phyloP scores from a whole-genome alignment of 2,113 vertebrate species.

The Epinephelus cyanopodus region DNA sequence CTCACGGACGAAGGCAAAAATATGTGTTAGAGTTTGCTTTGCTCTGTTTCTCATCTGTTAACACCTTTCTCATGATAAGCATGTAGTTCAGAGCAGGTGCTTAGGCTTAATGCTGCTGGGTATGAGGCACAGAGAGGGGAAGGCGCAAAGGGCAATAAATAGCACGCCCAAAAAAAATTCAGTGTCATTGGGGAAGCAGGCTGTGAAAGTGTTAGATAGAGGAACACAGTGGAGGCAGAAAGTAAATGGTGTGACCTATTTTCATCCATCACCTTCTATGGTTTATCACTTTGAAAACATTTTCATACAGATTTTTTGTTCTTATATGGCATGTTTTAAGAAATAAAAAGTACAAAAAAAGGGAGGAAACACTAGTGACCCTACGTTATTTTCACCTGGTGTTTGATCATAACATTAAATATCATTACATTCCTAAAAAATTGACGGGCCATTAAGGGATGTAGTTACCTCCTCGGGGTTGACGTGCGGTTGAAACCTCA shows the following conservation, averaged over 20 bases:
- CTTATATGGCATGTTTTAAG: not conserved
- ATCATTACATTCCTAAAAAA: not conserved
- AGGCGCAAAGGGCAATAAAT: not conserved
- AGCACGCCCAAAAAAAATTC: not conserved
- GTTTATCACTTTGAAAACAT: not conserved
- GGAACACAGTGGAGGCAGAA: not conserved
- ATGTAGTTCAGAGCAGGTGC: not conserved
- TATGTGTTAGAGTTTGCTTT: no score
- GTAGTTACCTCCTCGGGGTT: not conserved
- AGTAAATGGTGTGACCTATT: not conserved
- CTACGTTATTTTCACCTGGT: not conserved
- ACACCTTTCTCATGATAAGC: not conserved
- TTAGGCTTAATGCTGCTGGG: not conserved
- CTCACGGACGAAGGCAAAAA: not conserved
- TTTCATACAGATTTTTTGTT: not conserved
- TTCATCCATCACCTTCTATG: not conserved
- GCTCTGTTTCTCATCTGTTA: not conserved
- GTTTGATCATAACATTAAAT: not conserved
- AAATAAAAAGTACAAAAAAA: not conserved
- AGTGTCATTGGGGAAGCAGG: not conserved
- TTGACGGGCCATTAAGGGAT: not conserved
- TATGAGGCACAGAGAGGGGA: not conserved
- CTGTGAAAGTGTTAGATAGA: constrained; percentile 1
- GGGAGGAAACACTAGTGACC: not conserved
- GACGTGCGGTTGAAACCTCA: not conserved